Percentiles rank a stretch among this genome's conserved stretches.
These are phyloP conservation scores for Papilio glaucus DNA, from an alignment of 1,140 invertebrate genomes.

Conservation along the genomic window DNA sequence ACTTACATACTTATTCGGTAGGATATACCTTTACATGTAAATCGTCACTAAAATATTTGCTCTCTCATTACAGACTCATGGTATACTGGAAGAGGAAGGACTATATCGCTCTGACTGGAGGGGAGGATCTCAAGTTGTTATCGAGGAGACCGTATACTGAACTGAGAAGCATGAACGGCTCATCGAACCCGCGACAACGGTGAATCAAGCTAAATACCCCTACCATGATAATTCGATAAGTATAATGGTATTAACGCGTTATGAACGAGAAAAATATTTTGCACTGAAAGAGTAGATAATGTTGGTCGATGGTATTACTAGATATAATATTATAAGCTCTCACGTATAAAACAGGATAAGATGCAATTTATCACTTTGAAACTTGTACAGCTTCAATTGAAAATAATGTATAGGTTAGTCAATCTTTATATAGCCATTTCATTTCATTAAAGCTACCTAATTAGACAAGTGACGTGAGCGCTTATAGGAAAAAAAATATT, in stretches of 20 bases:
- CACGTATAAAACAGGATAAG: constrained; percentile 10
- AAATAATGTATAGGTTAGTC: too few relatives aligned
- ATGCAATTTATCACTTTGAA: too few relatives aligned
- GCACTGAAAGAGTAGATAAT: neutral
- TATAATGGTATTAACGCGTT: neutral
- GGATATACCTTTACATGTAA: too few relatives aligned
- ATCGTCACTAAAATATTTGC: constrained; percentile 21
- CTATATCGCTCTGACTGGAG: constrained; percentile 47
- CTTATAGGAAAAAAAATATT: neutral
- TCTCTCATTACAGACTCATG: constrained; percentile 62
- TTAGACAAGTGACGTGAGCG: neutral
- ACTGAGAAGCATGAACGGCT: constrained; percentile 65
- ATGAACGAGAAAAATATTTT: neutral
- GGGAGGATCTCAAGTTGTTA: constrained; percentile 64
- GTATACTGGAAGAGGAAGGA: constrained; percentile 68
- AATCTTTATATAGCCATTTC: too few relatives aligned
- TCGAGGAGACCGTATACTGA: constrained; percentile 68
- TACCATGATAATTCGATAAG: constrained; percentile 39
- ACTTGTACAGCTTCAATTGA: too few relatives aligned
- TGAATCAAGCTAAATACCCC: constrained; percentile 52
- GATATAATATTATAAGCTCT: neutral
- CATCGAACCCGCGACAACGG: constrained; percentile 60
- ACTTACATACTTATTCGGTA: too few relatives aligned
- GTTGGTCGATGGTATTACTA: constrained; percentile 9
- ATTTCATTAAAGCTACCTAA: neutral